Base-by-base conservation (phyloP, 1,140 invertebrate species). In the Temnothorax curvispinosus region DNA sequence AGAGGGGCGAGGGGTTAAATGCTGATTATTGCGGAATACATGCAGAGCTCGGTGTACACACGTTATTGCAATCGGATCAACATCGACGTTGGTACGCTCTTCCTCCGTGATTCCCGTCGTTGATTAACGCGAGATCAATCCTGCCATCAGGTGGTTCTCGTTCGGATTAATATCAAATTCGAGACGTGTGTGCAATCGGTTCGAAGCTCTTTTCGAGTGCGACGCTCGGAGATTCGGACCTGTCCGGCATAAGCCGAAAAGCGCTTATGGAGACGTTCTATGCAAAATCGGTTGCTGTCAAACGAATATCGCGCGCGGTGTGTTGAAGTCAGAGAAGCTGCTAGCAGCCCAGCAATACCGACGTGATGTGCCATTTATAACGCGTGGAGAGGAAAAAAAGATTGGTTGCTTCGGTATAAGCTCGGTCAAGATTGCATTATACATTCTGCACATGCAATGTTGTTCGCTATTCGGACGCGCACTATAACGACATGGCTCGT, bases 81-180 rank as follows among this genome's bases (percentile, higher is more conserved):
- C 21, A 62, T 76, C 88, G 84, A 77, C 72, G 65, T 89, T 62
- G 62, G 54, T 65, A 85, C 88, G 82, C 47, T 58, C 47, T 69
- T 80, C 13, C 64, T 27, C 78, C 74, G 35, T 72, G 67, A 47
- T 72, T 38, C 60, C 80, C 71, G 89, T 35, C 78, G 80, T 85
- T 90, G 89, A 90, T 90, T 90, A 90, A 90, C 89, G 71, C 76
- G 81, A 81, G 89, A 90, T 88, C 86, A 90, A 90, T 62, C 71
- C 81, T 90, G 76, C 88, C 89, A 81, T 88, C 86, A 60, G 60
- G 60, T 60, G 77, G 71, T 77, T 86, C 75, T 74, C 87, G 71
- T 76, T 90, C 86, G 89, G 86, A 86, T 90, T 90, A 90, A 90
- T 88, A 90, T 90, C 81, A 78, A 88, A 90, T 86, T 90, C 72